These are phyloP conservation scores for Sebastiscus tertius DNA, from an alignment of 2,797 vertebrate species.

Conservation along the genomic window DNA sequence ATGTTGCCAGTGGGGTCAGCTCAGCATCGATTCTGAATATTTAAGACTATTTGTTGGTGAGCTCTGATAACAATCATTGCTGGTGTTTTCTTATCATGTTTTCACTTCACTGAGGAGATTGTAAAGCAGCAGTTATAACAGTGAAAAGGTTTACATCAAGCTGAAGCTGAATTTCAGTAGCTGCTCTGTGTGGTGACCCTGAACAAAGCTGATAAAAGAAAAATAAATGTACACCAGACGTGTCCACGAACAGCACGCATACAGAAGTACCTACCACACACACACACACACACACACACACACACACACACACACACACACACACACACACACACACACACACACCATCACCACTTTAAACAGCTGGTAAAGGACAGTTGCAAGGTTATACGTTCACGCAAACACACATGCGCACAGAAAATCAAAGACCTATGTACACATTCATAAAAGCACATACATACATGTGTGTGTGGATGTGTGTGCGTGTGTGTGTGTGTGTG, in stretches of 20 bases:
- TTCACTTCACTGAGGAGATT: background rate
- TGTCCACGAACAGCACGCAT: background rate
- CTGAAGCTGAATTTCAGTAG: background rate
- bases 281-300: no score
- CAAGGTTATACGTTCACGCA: conserved; percentile 9
- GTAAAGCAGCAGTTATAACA: background rate
- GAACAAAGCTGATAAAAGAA: conserved; percentile 2
- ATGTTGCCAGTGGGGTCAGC: background rate
- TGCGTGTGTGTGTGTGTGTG: background rate
- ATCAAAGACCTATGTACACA: background rate
- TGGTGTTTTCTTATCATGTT: background rate
- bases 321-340: no score
- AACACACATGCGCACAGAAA: background rate
- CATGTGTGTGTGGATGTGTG: background rate
- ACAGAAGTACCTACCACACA: no score
- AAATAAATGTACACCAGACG: background rate
- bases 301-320: no score
- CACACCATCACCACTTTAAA: background rate
- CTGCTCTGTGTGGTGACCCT: conserved; percentile 28
- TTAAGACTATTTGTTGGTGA: background rate
- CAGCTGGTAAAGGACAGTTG: conserved; percentile 6
- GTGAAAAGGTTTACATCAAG: background rate
- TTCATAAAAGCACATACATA: background rate
- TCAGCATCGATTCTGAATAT: conserved; percentile 9
- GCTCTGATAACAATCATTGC: background rate